Evolutionary conservation across 2,113 vertebrate species (phyloP), one percentile per base, ranked within the genome.

Genomic region (Ophthalmotilapia sp.): DNA sequence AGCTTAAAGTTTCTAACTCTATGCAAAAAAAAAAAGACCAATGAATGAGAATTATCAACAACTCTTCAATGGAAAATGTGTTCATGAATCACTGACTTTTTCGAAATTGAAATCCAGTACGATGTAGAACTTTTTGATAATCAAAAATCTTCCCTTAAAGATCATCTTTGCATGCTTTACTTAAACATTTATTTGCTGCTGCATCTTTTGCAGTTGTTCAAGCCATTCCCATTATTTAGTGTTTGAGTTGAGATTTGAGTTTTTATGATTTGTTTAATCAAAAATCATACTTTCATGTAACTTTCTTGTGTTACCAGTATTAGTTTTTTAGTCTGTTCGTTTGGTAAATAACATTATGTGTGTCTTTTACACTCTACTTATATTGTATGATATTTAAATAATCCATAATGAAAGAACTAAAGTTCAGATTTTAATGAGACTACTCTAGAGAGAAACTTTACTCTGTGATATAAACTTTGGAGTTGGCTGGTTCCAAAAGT

Each of bases 151-250:
- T n/a, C 10, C 17, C 17, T n/a, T n/a, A n/a, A n/a, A 38, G 6
- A 62, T n/a, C 58, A 36, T 3, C 29, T 33, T 62, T 62, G 29
- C 15, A 62, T 33, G 29, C 9, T 10, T 62, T 62, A 19, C 29
- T 6, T 17, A 60, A 60, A 31, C 26, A 31, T 60, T 62, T 62
- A 62, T 62, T 62, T 62, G 15, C 5, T 62, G 9, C 58, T 33
- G 58, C 0, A 2, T 9, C 6, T 0, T 33, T 33, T 33, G 31
- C 31, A 33, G 2, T 33, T 19, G 15, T 62, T 62, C 31, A 62
- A 1, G 29, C 15, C 17, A 1, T 62, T 62, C 15, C 15, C 31
- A 4, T 62, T 62, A 36, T 36, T 62, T 62, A 62, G 58, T 19
- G 58, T 62, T 62, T 36, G 6, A 33, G 17, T n/a, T 1, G 19